A percentile compares a stretch with the other conserved stretches of the same genome.
Evolutionary conservation across 2,113 vertebrate species (phyloP).

Genomic region (Lathamus discolor): DNA sequence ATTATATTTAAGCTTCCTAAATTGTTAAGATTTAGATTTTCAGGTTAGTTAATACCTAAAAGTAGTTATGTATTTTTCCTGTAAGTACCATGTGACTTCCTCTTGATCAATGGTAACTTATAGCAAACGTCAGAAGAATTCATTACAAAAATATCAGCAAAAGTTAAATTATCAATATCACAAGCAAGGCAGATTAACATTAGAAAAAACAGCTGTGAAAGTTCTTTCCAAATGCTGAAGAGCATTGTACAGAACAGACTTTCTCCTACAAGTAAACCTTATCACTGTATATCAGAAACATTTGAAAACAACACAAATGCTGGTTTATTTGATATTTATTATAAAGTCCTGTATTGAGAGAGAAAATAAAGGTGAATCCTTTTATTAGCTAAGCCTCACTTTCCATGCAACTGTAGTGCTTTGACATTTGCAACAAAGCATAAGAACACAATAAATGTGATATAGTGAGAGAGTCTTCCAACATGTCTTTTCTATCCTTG

Average conservation of each 20-base stretch:
- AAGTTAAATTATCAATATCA: neutral
- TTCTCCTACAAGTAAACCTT: neutral
- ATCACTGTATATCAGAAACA: neutral
- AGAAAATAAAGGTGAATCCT: constrained; percentile 27
- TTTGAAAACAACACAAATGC: neutral
- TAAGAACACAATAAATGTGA: constrained; percentile 60
- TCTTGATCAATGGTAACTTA: neutral
- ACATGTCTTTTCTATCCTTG: constrained; percentile 53
- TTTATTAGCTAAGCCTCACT: constrained; percentile 44
- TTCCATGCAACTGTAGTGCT: constrained; percentile 34
- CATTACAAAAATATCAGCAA: neutral
- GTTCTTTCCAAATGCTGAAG: neutral
- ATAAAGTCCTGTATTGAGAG: neutral
- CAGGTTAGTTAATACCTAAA: neutral
- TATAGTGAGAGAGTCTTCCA: constrained; percentile 27
- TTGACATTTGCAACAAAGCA: constrained; percentile 65
- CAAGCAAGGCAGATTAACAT: neutral
- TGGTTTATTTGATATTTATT: constrained; percentile 3
- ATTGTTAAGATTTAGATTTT: neutral
- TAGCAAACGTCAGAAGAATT: neutral
- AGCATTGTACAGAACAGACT: neutral
- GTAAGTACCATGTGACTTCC: neutral
- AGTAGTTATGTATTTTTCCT: neutral
- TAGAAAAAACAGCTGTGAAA: neutral
- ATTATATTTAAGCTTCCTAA: constrained; percentile 15